phyloP scores from a whole-genome alignment of 2,797 vertebrate genomes.

The Gallinago nigripennis region DNA sequence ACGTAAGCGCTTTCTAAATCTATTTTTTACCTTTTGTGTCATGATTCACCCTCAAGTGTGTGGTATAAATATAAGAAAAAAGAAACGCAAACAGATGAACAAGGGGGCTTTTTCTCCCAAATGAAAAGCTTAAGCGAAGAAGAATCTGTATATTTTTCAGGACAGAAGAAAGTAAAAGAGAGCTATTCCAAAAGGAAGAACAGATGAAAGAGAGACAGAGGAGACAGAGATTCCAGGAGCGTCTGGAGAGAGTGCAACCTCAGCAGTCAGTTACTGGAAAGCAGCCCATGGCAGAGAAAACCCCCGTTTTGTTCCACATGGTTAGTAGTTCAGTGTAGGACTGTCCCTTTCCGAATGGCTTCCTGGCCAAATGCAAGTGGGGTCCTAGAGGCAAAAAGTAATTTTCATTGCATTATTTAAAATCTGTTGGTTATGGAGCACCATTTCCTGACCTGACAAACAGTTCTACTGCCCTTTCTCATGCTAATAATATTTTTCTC shows the following conservation, averaged over 20 bases:
- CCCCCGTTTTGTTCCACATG: slow-evolving; percentile 72
- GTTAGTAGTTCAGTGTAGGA: slow-evolving; percentile 55
- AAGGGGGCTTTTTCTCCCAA: background rate
- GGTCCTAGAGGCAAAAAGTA: background rate
- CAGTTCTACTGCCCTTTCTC: background rate
- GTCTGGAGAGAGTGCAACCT: slow-evolving; percentile 71
- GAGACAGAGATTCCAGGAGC: slow-evolving; percentile 56
- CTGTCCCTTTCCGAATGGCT: background rate
- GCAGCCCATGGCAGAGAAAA: slow-evolving; percentile 74
- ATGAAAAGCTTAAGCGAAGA: background rate
- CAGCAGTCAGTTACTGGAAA: slow-evolving; percentile 63
- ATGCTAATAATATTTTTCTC: background rate
- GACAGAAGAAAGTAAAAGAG: slow-evolving; percentile 22
- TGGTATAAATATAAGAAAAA: background rate
- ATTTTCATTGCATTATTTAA: background rate
- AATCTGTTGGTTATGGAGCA: background rate
- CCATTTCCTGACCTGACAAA: background rate
- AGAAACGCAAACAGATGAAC: background rate
- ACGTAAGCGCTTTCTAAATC: background rate
- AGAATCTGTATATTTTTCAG: slow-evolving; percentile 48
- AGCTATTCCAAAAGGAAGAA: slow-evolving; percentile 40
- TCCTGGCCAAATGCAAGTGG: background rate
- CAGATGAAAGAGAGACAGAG: slow-evolving; percentile 33
- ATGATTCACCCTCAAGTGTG: background rate
- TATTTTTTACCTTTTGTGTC: background rate